Conservation (phyloP, 2,888 invertebrate genomes). For the Venustoraphidia nigricollis region DNA sequence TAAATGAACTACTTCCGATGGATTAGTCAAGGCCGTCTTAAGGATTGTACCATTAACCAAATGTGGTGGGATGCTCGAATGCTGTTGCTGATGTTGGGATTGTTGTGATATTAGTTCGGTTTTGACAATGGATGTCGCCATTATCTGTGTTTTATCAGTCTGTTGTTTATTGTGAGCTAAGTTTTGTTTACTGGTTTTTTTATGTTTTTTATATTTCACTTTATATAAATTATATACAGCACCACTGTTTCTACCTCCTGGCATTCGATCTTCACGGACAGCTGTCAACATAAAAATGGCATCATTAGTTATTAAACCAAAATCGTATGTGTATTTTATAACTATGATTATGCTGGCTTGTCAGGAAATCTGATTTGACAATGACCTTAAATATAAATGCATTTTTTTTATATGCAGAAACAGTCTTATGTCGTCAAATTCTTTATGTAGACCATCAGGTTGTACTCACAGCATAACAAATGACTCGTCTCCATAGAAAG, state of each 20-base stretch:
- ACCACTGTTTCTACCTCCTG: conserved; percentile 97
- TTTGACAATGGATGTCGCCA: conserved; percentile 22
- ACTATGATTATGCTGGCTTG: background rate
- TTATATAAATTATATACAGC: conserved; percentile 98
- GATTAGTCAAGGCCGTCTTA: conserved; percentile 87
- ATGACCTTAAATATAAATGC: too few species aligned
- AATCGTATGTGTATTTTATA: background rate
- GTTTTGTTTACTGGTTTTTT: conserved; percentile 52
- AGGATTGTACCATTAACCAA: conserved; percentile 84
- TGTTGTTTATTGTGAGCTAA: conserved; percentile 26
- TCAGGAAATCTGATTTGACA: too few species aligned
- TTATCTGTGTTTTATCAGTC: conserved; percentile 29
- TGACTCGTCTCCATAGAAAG: too few species aligned
- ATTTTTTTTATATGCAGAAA: too few species aligned
- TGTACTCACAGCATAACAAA: too few species aligned
- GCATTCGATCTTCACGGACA: conserved; percentile 97
- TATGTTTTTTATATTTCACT: conserved; percentile 97
- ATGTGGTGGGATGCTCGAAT: conserved; percentile 44
- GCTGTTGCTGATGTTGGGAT: conserved; percentile 29
- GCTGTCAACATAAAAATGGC: conserved; percentile 39
- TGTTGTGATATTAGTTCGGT: conserved; percentile 16
- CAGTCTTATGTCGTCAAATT: too few species aligned
- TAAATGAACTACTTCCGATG: conserved; percentile 81
- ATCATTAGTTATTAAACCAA: background rate
- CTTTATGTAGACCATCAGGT: too few species aligned